Percentiles rank a stretch among this genome's conserved stretches.
Evolutionary conservation across 53 echinoderm and acorn worm species (phyloP).

Genomic region (Paracentrotus lividus): DNA sequence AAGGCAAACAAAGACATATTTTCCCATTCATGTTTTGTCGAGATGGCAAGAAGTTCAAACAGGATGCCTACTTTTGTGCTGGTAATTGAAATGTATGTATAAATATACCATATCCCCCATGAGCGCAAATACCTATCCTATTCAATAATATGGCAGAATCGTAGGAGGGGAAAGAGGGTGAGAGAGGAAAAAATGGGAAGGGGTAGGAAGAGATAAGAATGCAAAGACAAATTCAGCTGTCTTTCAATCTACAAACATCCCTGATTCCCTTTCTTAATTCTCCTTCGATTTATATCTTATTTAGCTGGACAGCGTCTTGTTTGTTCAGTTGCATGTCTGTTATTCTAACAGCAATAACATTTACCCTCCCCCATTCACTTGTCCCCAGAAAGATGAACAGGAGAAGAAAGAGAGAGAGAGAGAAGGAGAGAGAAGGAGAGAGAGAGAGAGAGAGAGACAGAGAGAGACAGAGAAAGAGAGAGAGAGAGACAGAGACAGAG

Average conservation of each 20-base stretch:
- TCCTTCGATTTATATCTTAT: background rate
- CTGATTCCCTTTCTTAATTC: background rate
- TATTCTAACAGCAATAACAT: constrained; percentile 49
- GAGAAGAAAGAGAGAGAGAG: background rate
- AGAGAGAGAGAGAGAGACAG: background rate
- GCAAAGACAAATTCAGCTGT: constrained; percentile 38
- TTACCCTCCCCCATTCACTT: constrained; percentile 11
- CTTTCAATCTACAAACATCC: constrained; percentile 13
- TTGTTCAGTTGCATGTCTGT: constrained; percentile 58
- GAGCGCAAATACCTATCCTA: background rate
- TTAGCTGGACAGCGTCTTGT: constrained; percentile 37
- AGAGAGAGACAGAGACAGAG: background rate
- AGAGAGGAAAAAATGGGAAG: background rate
- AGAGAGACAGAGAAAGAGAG: background rate
- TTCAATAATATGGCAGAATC: background rate
- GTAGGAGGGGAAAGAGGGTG: background rate
- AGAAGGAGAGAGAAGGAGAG: background rate
- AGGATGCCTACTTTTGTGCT: constrained; percentile 8
- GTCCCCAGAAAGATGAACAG: background rate
- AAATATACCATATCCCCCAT: background rate
- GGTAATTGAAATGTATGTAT: constrained; percentile 15
- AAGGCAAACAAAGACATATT: background rate
- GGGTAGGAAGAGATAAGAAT: background rate
- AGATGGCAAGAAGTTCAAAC: constrained; percentile 1
- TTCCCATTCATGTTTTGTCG: background rate